phyloP scores from a whole-genome alignment of 2,797 vertebrate species.

The Dipus sagitta region DNA sequence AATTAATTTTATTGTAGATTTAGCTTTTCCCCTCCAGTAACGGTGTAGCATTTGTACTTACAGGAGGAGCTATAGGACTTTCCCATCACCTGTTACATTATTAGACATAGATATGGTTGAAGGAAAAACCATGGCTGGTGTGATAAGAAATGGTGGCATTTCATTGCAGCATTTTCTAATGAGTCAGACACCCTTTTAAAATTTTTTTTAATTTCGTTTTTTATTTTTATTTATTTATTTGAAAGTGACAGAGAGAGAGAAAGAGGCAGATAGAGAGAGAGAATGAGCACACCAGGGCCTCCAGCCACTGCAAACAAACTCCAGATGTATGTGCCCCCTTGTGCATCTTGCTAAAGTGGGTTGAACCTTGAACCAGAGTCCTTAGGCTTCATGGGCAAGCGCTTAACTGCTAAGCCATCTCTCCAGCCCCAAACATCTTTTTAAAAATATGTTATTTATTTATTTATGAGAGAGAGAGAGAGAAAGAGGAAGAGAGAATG shows the following conservation, averaged over 20 bases:
- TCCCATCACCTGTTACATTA: background rate
- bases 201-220: no score
- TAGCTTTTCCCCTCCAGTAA: background rate
- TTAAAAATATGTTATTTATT: background rate
- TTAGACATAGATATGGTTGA: background rate
- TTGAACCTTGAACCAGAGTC: no score
- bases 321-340: no score
- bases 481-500: no score
- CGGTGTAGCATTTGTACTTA: background rate
- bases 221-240: background rate
- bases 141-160: background rate
- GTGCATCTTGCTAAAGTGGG: no score
- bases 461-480: no score
- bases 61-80: background rate
- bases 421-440: background rate
- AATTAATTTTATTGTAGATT: background rate
- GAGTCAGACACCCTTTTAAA: background rate
- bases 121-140: conserved; percentile 24
- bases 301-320: no score
- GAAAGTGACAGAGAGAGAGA: no score
- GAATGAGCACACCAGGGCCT: no score
- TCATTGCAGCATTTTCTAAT: background rate
- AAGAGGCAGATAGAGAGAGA: no score
- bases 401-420: no score
- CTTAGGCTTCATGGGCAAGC: no score